Evolutionary conservation across 2,113 vertebrate species (phyloP).

Genomic region (Chloropsis cyanopogon): DNA sequence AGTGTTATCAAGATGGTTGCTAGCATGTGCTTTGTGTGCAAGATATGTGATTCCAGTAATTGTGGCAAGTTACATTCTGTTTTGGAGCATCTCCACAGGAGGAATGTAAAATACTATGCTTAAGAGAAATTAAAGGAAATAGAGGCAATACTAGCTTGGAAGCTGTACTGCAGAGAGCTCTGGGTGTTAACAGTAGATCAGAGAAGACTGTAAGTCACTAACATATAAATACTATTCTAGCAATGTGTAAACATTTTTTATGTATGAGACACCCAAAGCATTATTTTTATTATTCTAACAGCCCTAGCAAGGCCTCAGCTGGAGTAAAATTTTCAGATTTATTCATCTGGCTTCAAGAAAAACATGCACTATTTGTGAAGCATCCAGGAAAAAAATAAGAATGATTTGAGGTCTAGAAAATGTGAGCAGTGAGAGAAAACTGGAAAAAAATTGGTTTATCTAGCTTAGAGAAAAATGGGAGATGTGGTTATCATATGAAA

Average conservation of each 20-base stretch:
- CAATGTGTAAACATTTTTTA: neutral
- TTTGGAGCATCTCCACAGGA: neutral
- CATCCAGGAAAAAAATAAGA: neutral
- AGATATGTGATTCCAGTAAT: fast-evolving
- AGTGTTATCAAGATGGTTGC: neutral
- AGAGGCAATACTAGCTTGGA: neutral
- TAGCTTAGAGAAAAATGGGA: neutral
- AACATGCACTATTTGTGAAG: neutral
- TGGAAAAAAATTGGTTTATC: neutral
- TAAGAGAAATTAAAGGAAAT: neutral
- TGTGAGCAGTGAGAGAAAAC: neutral
- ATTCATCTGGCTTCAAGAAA: neutral
- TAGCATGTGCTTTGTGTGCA: neutral
- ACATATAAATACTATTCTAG: neutral
- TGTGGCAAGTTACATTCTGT: neutral
- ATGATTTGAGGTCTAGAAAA: neutral
- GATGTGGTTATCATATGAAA: neutral
- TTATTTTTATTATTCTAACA: neutral
- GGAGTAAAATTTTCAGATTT: neutral
- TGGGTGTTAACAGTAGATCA: neutral
- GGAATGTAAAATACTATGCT: neutral
- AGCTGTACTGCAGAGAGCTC: neutral
- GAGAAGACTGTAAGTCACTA: neutral
- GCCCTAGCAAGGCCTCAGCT: neutral
- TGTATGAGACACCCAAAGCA: neutral